Base-by-base conservation (phyloP, 92 coral and sea anemone genomes). In the Palythoa caribaeorum region DNA sequence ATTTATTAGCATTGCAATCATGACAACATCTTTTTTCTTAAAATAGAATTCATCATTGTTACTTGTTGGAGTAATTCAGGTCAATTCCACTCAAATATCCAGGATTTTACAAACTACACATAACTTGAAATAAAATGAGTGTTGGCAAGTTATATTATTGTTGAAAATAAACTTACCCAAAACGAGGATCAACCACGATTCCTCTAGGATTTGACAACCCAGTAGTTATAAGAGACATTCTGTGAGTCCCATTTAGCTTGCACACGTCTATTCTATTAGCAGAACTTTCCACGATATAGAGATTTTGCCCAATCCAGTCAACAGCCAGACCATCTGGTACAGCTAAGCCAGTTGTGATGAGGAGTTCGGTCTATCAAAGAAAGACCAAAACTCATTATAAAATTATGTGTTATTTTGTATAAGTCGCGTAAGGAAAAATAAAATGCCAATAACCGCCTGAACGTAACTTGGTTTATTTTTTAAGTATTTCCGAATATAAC, bases 301-400 rank as follows among this genome's bases (percentile, higher is more conserved):
- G 89, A 62, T 97, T 97, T 71, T 94, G 93, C 7, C 92, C 98
- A 47, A 95, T 89, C 99, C 99, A 97, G 87, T 97, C 99, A 6
- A 97, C 98, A 12, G 99, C 98, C 8, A 97, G 88, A 9, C 99
- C 98, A 90, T 92, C 95, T 20, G 99, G 96, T 38, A 92, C 91
- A 57, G 92, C 93, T 6, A 97, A 87, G n/a, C 99, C 99, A 80
- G 92, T 87, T 48, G 89, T 73, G 9, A 95, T 59, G 57, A 94
- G 76, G 8, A 93, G 84, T 86, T 94, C 81, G 12, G 89, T 68
- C 95, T 92, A 76, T 9, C 78, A 59, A 14, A 54, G 75, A 19
- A 80, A 19, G 5, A 36, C 3, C 40, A 35, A 35, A 35, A 10
- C 16, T 17, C 65, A 59, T 13, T 13, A 59, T 17, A 59, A 59